These are phyloP conservation scores for Hydriomena furcata DNA, from an alignment of 2,888 invertebrate genomes.

Conservation along the genomic window DNA sequence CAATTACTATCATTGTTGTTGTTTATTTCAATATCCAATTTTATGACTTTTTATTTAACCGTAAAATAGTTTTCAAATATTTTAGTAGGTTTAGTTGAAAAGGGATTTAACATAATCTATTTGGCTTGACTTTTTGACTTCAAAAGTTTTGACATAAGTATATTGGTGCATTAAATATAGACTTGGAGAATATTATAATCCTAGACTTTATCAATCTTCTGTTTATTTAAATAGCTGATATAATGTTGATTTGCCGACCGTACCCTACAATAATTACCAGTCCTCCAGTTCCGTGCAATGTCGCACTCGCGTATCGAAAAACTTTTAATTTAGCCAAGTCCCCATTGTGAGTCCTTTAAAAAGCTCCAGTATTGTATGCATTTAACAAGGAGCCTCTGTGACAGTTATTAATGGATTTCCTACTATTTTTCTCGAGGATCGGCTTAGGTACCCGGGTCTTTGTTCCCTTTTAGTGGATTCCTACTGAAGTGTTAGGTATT, in stretches of 20 bases:
- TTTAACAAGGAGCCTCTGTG: slow-evolving; percentile 79
- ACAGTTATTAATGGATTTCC: slow-evolving; percentile 81
- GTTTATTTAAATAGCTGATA: too few relatives aligned
- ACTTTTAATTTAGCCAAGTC: slow-evolving; percentile 83
- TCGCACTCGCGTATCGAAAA: slow-evolving; percentile 80
- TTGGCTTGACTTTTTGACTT: too few relatives aligned
- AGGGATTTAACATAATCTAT: too few relatives aligned
- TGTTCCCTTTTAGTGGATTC: slow-evolving; percentile 57
- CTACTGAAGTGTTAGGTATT: slow-evolving; percentile 35
- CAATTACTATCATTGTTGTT: too few relatives aligned
- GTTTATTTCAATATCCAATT: too few relatives aligned
- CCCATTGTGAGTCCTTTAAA: slow-evolving; percentile 78
- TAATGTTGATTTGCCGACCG: slow-evolving; percentile 36
- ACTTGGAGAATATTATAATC: too few relatives aligned
- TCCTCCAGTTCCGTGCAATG: slow-evolving; percentile 78
- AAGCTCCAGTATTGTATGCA: slow-evolving; percentile 83
- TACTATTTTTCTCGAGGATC: slow-evolving; percentile 82
- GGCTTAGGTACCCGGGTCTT: slow-evolving; percentile 71
- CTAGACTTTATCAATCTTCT: too few relatives aligned
- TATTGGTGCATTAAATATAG: too few relatives aligned
- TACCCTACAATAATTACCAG: slow-evolving; percentile 77
- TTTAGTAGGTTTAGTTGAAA: too few relatives aligned
- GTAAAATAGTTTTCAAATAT: too few relatives aligned
- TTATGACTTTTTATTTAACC: too few relatives aligned
- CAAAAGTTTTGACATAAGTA: too few relatives aligned